phyloP scores from a whole-genome alignment of 2,888 invertebrate genomes.

The Aspidiotus destructor region DNA sequence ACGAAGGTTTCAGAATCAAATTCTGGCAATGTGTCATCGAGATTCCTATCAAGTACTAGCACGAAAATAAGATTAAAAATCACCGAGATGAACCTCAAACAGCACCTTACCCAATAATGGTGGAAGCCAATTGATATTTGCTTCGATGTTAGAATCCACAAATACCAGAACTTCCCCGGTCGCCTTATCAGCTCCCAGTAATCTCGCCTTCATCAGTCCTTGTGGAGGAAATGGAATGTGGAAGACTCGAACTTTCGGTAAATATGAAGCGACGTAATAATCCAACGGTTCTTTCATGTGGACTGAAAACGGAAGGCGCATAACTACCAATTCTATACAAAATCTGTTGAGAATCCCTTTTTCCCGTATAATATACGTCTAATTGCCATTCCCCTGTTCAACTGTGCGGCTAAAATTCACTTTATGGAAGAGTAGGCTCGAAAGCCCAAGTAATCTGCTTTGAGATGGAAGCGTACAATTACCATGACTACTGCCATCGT shows the following conservation, averaged over 20 bases:
- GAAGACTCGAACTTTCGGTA: constrained; percentile 65
- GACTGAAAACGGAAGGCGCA: constrained; percentile 42
- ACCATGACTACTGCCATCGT: constrained; percentile 73
- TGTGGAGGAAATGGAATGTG: constrained; percentile 56
- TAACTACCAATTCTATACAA: not conserved
- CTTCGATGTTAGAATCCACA: constrained; percentile 84
- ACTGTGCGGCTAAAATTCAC: too few species aligned
- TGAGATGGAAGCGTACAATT: not conserved
- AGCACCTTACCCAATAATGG: constrained; percentile 59
- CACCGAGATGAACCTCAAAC: not conserved
- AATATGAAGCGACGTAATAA: constrained; percentile 56
- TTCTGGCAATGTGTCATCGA: too few species aligned
- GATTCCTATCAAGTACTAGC: too few species aligned
- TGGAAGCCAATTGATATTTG: constrained; percentile 84
- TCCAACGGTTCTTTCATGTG: constrained; percentile 62
- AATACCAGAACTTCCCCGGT: constrained; percentile 74
- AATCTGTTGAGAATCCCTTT: not conserved
- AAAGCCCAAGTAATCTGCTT: too few species aligned
- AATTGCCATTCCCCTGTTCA: too few species aligned
- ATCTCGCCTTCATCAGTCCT: constrained; percentile 75
- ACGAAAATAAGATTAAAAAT: too few species aligned
- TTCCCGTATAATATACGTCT: not conserved
- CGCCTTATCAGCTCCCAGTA: constrained; percentile 71
- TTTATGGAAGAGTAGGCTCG: too few species aligned
- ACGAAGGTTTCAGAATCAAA: too few species aligned